Evolutionary conservation across 2,113 vertebrate genomes (phyloP), one percentile per base, ranked within the genome.

Genomic region (Mungos mungo): DNA sequence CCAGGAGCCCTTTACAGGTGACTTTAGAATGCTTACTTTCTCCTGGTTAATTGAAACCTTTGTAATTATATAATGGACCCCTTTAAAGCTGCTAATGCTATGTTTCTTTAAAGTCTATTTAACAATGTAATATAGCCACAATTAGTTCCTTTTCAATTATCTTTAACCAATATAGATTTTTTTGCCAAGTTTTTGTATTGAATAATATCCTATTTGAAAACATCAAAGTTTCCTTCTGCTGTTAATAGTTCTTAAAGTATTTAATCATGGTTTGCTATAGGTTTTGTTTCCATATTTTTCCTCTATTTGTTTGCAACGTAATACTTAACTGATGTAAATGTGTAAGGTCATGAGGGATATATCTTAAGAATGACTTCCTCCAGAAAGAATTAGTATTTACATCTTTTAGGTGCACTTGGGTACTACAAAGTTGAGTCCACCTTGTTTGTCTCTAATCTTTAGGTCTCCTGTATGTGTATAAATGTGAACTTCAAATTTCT

Each of bases 41-140:
- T 93, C 5, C n/a, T 45, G 9, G 38, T 71, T 50, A 87, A 35
- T 52, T 76, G 29, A 93, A 93, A 77, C 16, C 4, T 38, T 45
- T 60, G 4, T 52, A 45, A 38, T 84, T 96, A 21, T 54, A 7
- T 33, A 85, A 85, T 25, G 25, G 13, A 13, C 69, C 21, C 66
- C 15, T 72, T 57, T 79, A 84, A 35, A 77, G 11, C 11, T 79
- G 25, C 11, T 71, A 92, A 66, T 92, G 7, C 19, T 85, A 12
- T 80, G 35, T 84, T 88, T 84, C 14, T 84, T 91, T 91, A 15
- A 92, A 35, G 8, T 79, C 52, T 74, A 57, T 57, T 80, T 88
- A 74, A 71, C n/a, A n/a, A 2, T 65, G 8, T 29, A 71, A 65
- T 63, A 25, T 35, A 66, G 7, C 38, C 54, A 66, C n/a, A n/a